Conservation (phyloP, 2,888 invertebrate species). For the Eupithecia pulchellata region DNA sequence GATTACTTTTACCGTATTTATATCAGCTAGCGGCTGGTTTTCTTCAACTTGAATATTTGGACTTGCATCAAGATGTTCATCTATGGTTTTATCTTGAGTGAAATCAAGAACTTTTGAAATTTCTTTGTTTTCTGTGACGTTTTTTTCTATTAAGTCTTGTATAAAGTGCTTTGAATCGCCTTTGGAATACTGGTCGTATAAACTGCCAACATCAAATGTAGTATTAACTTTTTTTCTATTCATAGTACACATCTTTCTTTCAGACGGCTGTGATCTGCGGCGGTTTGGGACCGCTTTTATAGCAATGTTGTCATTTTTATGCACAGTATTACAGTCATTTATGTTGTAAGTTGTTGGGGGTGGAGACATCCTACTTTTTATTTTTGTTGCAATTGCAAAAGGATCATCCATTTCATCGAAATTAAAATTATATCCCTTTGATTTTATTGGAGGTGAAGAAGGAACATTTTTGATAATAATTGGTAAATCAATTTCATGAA, state of each 20-base stretch:
- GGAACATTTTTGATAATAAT: conserved; percentile 50
- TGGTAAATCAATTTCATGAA: conserved; percentile 48
- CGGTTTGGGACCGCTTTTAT: conserved; percentile 54
- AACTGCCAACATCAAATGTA: conserved; percentile 45
- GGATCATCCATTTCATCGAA: conserved; percentile 77
- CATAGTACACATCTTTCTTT: conserved; percentile 51
- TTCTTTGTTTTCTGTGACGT: conserved; percentile 16
- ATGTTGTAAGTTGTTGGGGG: conserved; percentile 47
- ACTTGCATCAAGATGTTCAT: not conserved
- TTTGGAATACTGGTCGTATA: conserved; percentile 12
- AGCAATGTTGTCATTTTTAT: conserved; percentile 36
- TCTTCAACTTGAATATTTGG: not conserved
- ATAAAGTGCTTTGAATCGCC: conserved; percentile 8
- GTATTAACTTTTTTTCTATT: conserved; percentile 59
- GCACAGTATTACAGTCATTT: conserved; percentile 32
- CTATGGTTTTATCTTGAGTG: conserved; percentile 18
- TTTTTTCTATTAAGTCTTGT: conserved; percentile 7
- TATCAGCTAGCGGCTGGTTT: conserved; percentile 1
- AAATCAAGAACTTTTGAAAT: conserved; percentile 14
- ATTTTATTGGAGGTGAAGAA: conserved; percentile 65
- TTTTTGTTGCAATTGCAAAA: conserved; percentile 74
- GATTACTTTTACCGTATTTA: conserved; percentile 14
- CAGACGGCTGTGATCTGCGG: conserved; percentile 61
- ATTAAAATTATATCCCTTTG: conserved; percentile 74
- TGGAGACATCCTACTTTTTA: conserved; percentile 68